Base-by-base conservation (phyloP, 2,888 invertebrate species). In the Agrenia bidenticulata region DNA sequence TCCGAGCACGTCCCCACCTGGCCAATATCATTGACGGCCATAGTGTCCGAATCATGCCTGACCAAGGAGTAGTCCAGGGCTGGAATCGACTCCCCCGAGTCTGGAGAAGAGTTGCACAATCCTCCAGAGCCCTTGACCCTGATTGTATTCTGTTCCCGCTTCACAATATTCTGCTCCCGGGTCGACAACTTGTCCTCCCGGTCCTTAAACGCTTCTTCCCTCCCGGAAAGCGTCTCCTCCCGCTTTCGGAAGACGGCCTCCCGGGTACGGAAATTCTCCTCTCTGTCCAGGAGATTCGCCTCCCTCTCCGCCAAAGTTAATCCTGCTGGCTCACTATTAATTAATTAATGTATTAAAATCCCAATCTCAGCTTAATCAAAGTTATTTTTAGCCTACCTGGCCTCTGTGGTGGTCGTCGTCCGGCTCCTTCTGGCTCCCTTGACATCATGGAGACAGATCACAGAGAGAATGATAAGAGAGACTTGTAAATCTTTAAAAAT, bases 1-100 rank as follows among this genome's bases (percentile, higher is more conserved):
- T 67, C 63, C 45, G 45, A 45, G 21, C 45, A 45, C 7, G 45
- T 45, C 15, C 45, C 45, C 7, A 45, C 17, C 7, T 45, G 17
- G 15, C 45, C 45, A 45, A 45, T 45, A 15, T 45, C 45, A n/a
- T 19, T 15, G 17, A 45, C 7, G 4, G n/a, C 21, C 21, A 5
- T 19, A 7, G 45, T 19, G 17, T 45, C 45, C 7, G 21, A 9
- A 15, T 45, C 15, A n/a, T 9, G 4, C 15, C 45, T 4, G 7
- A 45, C 45, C 17, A 45, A 19, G 15, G 45, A 45, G 15, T 45
- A 45, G 45, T 45, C 45, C 11, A 7, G 32, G 15, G 45, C 45
- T 19, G 45, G 45, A 15, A 13, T 13, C 13, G 45, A 4, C 4
- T 45, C 45, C 4, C 7, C 45, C n/a, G 17, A 19, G 11, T 11